Base-by-base conservation (phyloP, 1,140 invertebrate genomes). In the Caenorhabditis brenneri region DNA sequence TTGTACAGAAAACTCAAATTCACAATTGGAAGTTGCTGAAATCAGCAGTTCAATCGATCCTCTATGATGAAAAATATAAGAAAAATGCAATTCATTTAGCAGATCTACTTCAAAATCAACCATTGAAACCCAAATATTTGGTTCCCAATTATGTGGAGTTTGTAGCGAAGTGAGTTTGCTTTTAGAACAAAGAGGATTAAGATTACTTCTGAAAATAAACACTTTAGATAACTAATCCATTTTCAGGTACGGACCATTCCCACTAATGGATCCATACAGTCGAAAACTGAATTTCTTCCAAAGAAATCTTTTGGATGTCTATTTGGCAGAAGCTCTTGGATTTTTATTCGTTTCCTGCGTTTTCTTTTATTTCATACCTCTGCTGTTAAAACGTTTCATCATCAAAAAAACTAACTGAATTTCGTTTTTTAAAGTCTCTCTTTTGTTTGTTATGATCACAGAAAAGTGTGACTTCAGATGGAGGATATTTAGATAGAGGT, bases 1-100 rank as follows among this genome's bases (percentile, higher is more conserved):
- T 74, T 29, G 46, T 87, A 5, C 22, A 84, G 19, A 87, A 87
- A 60, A 79, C 42, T 36, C 49, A 86, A 12, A 33, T 87, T 10
- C 12, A 36, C 27, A 19, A 80, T 7, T 51, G 36, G 36, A 48
- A 86, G 29, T 36, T 48, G 1, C 9, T 87, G 33, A 65, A 60
- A 19, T 48, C 19, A n/a, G 80, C 86, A 15, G 81, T 79, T 27
- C 16, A 31, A 12, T 15, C 16, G 12, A 42, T 58, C 5, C 27
- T 55, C 9, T 48, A 84, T 24, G 29, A 42, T 29, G 31, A n/a
- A 19, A 42, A 74, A 22, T 86, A 80, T 31, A 46, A 39, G 12
- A 51, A 51, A 15, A 49, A 65, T 31, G 82, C 82, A 7, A 55
- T 36, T 1, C 31, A 51, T 74, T 33, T 83, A 19, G 82, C 82